These are phyloP conservation scores for Neodiprion lecontei DNA, from an alignment of 1,140 invertebrate genomes.

Conservation along the genomic window DNA sequence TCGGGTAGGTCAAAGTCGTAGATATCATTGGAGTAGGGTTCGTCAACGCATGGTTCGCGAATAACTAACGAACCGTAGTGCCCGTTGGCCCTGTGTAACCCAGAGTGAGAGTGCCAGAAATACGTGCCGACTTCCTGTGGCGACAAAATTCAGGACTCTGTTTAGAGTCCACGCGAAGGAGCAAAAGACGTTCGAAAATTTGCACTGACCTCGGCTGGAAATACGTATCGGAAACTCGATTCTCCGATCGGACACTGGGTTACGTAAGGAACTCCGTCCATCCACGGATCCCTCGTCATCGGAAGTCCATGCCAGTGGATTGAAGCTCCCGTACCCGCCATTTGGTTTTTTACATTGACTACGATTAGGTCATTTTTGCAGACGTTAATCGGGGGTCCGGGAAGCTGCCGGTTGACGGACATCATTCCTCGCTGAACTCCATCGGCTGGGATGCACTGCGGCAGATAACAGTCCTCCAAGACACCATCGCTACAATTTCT, in stretches of 20 bases:
- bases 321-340: slow-evolving; percentile 59
- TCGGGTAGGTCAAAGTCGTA: slow-evolving; percentile 53
- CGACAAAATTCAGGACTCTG: background rate
- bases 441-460: slow-evolving; percentile 66
- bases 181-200: no score
- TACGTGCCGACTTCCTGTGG: background rate
- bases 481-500: slow-evolving; percentile 37
- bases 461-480: slow-evolving; percentile 58
- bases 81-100: slow-evolving; percentile 50
- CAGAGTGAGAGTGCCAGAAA: slow-evolving; percentile 34
- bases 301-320: slow-evolving; percentile 65
- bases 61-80: slow-evolving; percentile 48
- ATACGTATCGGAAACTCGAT: slow-evolving; percentile 64
- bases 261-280: slow-evolving; percentile 75
- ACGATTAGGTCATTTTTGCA: slow-evolving; percentile 65
- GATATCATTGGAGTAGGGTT: slow-evolving; percentile 31
- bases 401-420: slow-evolving; percentile 66
- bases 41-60: slow-evolving; percentile 31
- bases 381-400: slow-evolving; percentile 67
- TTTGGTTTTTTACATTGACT: slow-evolving; percentile 65
- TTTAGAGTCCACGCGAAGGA: no score
- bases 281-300: slow-evolving; percentile 59
- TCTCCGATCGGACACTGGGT: slow-evolving; percentile 73
- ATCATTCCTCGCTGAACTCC: slow-evolving; percentile 61
- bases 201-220: slow-evolving; percentile 58